Conservation (phyloP, 2,797 vertebrate genomes). For the Mionectes olivaceus region DNA sequence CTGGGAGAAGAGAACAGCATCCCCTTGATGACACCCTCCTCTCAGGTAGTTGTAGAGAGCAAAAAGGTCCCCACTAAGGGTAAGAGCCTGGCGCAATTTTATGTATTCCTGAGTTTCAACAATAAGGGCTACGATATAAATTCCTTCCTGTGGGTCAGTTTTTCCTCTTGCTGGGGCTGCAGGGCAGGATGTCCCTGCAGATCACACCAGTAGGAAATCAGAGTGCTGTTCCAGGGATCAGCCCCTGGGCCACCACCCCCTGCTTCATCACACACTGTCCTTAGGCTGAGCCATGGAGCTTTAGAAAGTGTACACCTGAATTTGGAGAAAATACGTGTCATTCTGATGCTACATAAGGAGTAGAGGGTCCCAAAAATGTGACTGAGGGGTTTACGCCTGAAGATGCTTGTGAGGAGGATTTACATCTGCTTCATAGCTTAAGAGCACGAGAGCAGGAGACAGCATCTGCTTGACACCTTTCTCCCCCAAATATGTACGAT, state of each 20-base stretch:
- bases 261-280: background rate
- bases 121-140: rapidly evolving
- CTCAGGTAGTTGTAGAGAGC: background rate
- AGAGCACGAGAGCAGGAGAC: background rate
- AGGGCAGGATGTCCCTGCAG: background rate
- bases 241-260: background rate
- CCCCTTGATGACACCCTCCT: background rate
- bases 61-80: background rate
- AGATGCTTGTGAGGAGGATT: background rate
- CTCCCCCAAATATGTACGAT: background rate
- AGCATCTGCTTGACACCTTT: background rate
- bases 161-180: background rate
- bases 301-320: background rate
- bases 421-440: background rate
- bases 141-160: background rate
- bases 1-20: background rate
- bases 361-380: background rate
- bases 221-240: background rate
- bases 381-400: background rate
- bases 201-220: background rate
- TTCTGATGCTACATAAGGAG: background rate
- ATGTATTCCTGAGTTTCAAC: background rate
- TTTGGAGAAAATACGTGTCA: background rate
- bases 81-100: background rate
- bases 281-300: background rate